Evolutionary conservation across 2,797 vertebrate genomes (phyloP), one percentile per base, ranked within the genome.

Genomic region (Sebastes trivittatus): DNA sequence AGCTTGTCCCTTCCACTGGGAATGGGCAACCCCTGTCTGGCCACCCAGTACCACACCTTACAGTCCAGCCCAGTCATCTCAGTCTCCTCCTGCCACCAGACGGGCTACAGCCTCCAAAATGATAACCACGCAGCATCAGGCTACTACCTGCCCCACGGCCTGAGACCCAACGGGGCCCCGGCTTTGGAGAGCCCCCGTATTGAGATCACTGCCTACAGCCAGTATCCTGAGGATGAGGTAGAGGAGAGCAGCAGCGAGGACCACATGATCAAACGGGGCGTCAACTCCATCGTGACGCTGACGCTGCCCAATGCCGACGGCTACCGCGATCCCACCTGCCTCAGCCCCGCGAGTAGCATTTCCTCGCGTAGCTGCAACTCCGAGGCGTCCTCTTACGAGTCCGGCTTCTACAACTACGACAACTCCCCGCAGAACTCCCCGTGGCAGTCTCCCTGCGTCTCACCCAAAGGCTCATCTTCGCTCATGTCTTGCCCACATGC

Each of bases 291-390:
- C 0, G 98, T 98, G 85, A 99, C 98, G 1, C 88, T 99, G 94
- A 97, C 94, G 5, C 94, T 99, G 87, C 98, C 98, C 1, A 96
- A 95, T 85, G 95, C 96, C 2, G 98, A 99, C 52, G 97, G 97
- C 0, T 99, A 99, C 91, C 96, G 98, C 22, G 98, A 99, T 89
- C 98, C 98, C 0, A 97, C 95, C 59, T 99, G 98, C 93, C 96
- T 99, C 73, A 99, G 98, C 87, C 98, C 98, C 0, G 98, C 98
- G 0, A 99, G 98, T 84, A 99, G 98, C 92, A 92, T 99, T 79
- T 99, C 98, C 27, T 99, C 98, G 7, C 97, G 98, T 74, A 99
- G 98, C 94, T 98, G 98, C 87, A 98, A 99, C 93, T 99, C 98
- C 0, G 98, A 99, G 81, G 98, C 98, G 0, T 99, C 98, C 4